Percentiles rank a stretch among this genome's conserved stretches.
Evolutionary conservation across 2,888 invertebrate species (phyloP).

Genomic region (Endomychus coccineus): DNA sequence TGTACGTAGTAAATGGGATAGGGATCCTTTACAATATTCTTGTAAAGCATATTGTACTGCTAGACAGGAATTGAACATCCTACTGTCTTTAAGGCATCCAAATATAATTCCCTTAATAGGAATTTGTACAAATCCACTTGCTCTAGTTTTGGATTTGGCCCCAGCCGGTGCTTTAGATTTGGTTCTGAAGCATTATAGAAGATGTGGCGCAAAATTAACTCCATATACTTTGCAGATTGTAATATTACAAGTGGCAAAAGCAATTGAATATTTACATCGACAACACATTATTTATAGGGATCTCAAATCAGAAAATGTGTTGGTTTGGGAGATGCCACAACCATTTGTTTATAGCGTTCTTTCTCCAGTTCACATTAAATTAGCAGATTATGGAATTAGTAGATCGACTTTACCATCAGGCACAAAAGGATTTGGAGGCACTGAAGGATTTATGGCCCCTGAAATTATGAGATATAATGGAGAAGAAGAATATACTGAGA

Average conservation of each 20-base stretch:
- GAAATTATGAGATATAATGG: constrained; percentile 98
- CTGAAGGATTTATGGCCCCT: constrained; percentile 99
- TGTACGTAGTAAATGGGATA: constrained; percentile 82
- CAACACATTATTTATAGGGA: constrained; percentile 89
- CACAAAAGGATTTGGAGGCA: constrained; percentile 96
- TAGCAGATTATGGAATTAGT: constrained; percentile 96
- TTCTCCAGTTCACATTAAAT: constrained; percentile 74
- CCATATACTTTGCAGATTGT: constrained; percentile 56
- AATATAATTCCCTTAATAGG: constrained; percentile 91
- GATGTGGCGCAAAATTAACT: constrained; percentile 76
- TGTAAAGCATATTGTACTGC: constrained; percentile 96
- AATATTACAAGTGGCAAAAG: constrained; percentile 76
- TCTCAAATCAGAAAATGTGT: constrained; percentile 92
- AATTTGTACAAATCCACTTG: constrained; percentile 81
- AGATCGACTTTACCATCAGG: constrained; percentile 81
- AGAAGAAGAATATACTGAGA: constrained; percentile 97
- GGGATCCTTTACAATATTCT: constrained; percentile 85
- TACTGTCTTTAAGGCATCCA: constrained; percentile 76
- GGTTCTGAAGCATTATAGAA: constrained; percentile 74
- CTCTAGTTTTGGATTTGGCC: constrained; percentile 82
- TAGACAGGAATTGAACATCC: constrained; percentile 85
- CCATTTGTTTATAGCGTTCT: constrained; percentile 64
- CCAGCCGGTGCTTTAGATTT: constrained; percentile 87
- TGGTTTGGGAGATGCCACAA: constrained; percentile 94
- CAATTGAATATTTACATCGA: constrained; percentile 91